Evolutionary conservation across 2,888 invertebrate species (phyloP).

Genomic region (Epirrhoe alternata): DNA sequence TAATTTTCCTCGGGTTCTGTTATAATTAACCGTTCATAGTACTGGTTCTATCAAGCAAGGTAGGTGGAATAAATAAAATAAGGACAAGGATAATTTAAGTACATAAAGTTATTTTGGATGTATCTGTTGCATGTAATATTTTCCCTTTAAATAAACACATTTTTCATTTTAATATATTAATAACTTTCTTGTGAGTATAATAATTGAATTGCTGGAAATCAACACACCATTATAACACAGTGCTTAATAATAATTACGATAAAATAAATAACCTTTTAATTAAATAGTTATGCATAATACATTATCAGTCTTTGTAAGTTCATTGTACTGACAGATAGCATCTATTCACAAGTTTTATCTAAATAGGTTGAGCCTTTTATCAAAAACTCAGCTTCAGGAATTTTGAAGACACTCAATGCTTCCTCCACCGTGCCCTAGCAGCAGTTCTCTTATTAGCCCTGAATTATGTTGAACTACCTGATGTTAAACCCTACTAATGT

Average conservation of each 20-base stretch:
- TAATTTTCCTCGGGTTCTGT: no score
- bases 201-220: neutral
- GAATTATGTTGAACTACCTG: no score
- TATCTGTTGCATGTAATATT: neutral
- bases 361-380: conserved; percentile 24
- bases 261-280: neutral
- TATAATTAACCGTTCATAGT: neutral
- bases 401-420: neutral
- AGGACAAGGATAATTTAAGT: neutral
- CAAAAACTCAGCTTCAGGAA: neutral
- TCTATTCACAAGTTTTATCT: conserved; percentile 18
- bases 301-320: conserved; percentile 23
- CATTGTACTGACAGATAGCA: conserved; percentile 33
- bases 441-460: no score
- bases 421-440: no score
- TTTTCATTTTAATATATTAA: no score
- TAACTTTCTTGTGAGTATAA: no score
- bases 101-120: neutral
- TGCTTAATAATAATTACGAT: neutral
- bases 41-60: neutral
- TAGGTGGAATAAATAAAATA: neutral
- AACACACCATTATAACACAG: neutral
- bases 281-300: neutral
- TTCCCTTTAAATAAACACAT: neutral
- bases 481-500: no score